Percentiles rank a stretch among this genome's conserved stretches.
Evolutionary conservation across 2,888 invertebrate genomes (phyloP).

Genomic region (Rhingia campestris): DNA sequence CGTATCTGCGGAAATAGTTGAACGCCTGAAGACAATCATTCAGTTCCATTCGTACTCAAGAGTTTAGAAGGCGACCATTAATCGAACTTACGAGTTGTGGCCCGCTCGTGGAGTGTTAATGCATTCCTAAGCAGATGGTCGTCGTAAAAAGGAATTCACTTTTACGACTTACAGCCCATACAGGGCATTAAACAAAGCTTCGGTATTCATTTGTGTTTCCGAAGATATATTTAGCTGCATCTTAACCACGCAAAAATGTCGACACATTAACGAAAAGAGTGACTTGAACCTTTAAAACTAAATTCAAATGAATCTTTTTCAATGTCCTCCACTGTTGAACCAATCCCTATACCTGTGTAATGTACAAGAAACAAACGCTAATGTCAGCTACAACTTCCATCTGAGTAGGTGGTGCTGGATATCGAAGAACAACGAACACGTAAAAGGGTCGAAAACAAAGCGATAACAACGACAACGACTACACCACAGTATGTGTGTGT

Average conservation of each 20-base stretch:
- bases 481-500: not conserved
- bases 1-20: too few relatives aligned
- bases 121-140: too few relatives aligned
- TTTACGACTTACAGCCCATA: too few relatives aligned
- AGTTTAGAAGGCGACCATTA: too few relatives aligned
- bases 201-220: too few relatives aligned
- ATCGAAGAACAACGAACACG: slow-evolving; percentile 21
- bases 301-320: slow-evolving; percentile 5
- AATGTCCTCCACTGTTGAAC: slow-evolving; percentile 31
- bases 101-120: too few relatives aligned
- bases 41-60: too few relatives aligned
- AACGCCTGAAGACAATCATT: too few relatives aligned
- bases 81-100: too few relatives aligned
- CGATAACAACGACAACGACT: not conserved
- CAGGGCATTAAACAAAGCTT: too few relatives aligned
- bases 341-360: not conserved
- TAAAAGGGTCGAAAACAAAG: not conserved
- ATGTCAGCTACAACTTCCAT: slow-evolving; percentile 31
- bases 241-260: not conserved
- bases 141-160: too few relatives aligned
- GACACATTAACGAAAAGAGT: not conserved
- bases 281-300: not conserved
- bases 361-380: slow-evolving; percentile 40
- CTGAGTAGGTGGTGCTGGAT: not conserved
- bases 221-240: too few relatives aligned